Base-by-base conservation (phyloP, 2,888 invertebrate species). In the Parnassius smintheus region DNA sequence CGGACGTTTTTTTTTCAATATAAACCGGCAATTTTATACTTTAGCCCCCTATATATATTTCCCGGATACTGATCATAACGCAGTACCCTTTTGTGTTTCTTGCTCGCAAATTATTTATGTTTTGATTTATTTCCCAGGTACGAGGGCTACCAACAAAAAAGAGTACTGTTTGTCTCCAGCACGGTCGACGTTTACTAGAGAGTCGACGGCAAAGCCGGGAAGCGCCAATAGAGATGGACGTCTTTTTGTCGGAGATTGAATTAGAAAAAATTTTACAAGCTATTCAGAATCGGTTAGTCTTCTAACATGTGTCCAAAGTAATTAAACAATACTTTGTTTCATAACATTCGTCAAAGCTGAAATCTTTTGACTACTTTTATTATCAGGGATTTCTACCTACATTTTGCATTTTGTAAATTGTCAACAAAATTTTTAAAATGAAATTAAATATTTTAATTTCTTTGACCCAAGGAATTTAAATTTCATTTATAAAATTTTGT, bases 161-260 rank as follows among this genome's bases (percentile, higher is more conserved):
- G 4, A 69, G 72, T 0, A 59, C 72, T 0, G 44, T 81, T 11
- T 85, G 85, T 62, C 66, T 80, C 7, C 68, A 72, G 41, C 83
- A 85, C 61, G 82, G 80, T 0, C 55, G 78, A 0, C 69, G 69
- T 0, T 46, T 81, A 2, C 63, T 80, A 9, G 59, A 68, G 0
- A 46, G 11, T 56, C 45, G 10, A 10, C 56, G n/a, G 2, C 9
- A 18, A 13, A 35, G 49, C 35, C 9, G 12, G 2, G 54, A 18
- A 9, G 2, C 18, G 0, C 1, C 13, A 10, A 11, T 54, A 9
- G 54, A 42, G 10, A 11, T 54, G 18, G 54, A 54, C 18, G 2
- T 54, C 10, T 54, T 54, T 18, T 18, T 54, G 2, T 10, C 44
- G 1, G 18, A 54, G 10, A 13, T 10, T 0, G 54, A 54, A 9